A percentile compares a stretch with the other conserved stretches of the same genome.
phyloP scores from a whole-genome alignment of 2,113 vertebrate species.

The Stigmatopora argus region DNA sequence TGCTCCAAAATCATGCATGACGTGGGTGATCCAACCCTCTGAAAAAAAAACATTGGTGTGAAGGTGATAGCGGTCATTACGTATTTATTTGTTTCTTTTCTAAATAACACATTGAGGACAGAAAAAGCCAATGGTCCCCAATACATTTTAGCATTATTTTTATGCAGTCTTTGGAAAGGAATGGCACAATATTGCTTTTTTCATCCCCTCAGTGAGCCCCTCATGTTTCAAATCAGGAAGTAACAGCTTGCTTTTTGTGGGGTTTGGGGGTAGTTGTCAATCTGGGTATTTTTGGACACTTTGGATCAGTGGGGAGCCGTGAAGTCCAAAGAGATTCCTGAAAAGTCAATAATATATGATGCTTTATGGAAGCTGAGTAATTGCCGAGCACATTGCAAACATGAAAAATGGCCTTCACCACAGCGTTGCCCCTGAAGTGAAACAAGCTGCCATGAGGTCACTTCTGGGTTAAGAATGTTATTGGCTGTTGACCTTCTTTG shows the following conservation, averaged over 20 bases:
- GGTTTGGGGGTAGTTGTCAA: slow-evolving; percentile 14
- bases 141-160: slow-evolving; percentile 23
- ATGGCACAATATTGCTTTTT: background rate
- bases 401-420: slow-evolving; percentile 64
- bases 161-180: slow-evolving; percentile 11
- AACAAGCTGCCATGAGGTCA: slow-evolving; percentile 47
- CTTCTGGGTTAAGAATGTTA: slow-evolving; percentile 53
- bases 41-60: slow-evolving; percentile 44
- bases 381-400: slow-evolving; percentile 55
- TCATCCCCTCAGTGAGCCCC: background rate
- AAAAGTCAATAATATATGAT: slow-evolving; percentile 65
- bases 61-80: slow-evolving; percentile 39
- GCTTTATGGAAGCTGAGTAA: slow-evolving; percentile 60
- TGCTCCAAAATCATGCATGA: slow-evolving; percentile 60
- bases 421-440: slow-evolving; percentile 50
- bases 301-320: slow-evolving; percentile 58
- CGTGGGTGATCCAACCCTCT: slow-evolving; percentile 58
- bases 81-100: too few relatives aligned
- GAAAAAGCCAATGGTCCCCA: background rate
- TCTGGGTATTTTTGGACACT: slow-evolving; percentile 46
- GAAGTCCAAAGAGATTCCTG: slow-evolving; percentile 47
- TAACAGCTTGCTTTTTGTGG: background rate
- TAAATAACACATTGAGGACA: too few relatives aligned
- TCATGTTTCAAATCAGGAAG: slow-evolving; percentile 25
- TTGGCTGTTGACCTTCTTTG: slow-evolving; percentile 63